Evolutionary conservation across 2,797 vertebrate species (phyloP).

Genomic region (Leptatherina wallacei): DNA sequence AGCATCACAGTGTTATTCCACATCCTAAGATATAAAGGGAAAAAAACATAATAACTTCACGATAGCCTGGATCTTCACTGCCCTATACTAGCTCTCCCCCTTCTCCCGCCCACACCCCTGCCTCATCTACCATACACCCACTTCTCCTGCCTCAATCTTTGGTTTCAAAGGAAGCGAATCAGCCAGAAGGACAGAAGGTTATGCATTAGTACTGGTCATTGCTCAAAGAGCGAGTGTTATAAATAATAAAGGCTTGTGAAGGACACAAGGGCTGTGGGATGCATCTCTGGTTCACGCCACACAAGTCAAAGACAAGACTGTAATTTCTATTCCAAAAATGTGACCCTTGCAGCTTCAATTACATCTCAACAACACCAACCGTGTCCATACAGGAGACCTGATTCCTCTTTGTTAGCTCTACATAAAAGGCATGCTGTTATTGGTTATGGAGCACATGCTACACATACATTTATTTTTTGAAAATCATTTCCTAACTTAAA

Average conservation of each 20-base stretch:
- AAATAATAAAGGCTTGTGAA: conserved; percentile 99
- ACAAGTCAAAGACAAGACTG: conserved; percentile 94
- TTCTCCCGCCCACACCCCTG: conserved; percentile 60
- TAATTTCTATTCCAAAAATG: conserved; percentile 94
- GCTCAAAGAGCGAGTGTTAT: conserved; percentile 98
- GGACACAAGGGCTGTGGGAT: conserved; percentile 90
- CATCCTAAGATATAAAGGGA: conserved; percentile 86
- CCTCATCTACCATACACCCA: conserved; percentile 76
- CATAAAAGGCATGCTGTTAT: conserved; percentile 80
- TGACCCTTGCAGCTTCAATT: conserved; percentile 85
- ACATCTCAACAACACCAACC: conserved; percentile 73
- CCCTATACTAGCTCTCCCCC: conserved; percentile 69
- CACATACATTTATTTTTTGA: conserved; percentile 48
- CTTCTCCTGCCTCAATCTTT: conserved; percentile 90
- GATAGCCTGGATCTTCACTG: conserved; percentile 86
- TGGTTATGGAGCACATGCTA: conserved; percentile 61
- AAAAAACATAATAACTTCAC: conserved; percentile 86
- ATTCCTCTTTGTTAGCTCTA: conserved; percentile 77
- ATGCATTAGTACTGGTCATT: conserved; percentile 99
- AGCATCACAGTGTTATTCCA: conserved; percentile 86
- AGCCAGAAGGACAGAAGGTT: conserved; percentile 99
- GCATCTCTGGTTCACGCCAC: conserved; percentile 89
- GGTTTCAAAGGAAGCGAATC: conserved; percentile 96
- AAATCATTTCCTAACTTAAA: conserved; percentile 71
- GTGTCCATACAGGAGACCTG: conserved; percentile 69